Base-by-base conservation (phyloP, 1,140 invertebrate species). In the Listronotus bonariensis region DNA sequence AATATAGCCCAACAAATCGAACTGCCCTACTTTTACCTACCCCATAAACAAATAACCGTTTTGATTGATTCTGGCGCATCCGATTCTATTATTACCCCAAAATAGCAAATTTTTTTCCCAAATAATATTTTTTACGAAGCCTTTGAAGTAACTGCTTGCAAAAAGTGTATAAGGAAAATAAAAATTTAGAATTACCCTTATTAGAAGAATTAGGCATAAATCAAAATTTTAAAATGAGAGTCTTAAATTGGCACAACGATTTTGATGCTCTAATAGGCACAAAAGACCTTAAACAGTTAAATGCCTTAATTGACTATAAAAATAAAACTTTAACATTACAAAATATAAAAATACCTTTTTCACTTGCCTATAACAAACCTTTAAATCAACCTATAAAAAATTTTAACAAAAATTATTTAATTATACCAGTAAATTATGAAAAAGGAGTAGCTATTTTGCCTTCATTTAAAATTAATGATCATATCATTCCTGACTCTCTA, bases 181-280 rank as follows among this genome's bases (percentile, higher is more conserved):
- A 31, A 52, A 52, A 52, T 52, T 36, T 52, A 52, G 11, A 20
- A 9, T 3, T 52, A 15, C 18, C 18, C 2, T 11, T 52, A 10
- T 54, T 54, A 15, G 11, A 36, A 54, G 52, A 54, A 40, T 17
- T 54, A 18, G 32, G 52, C 17, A 54, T 54, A 38, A 41, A 34
- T 3, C 3, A 56, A n/a, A 8, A 41, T 14, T 11, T 56, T 11
- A 41, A 56, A 56, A 8, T 56, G 5, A 18, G 38, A 41, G 26
- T 56, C 14, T 20, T 56, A 26, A 56, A 56, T 26, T 56, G 54
- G 36, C 54, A 56, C 14, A 42, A 42, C 15, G 18, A 38, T 20
- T 55, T 55, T 55, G 52, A 55, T 26, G 52, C 38, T 11, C 12
- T 55, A 14, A 55, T 55, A 1, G 52, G 52, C 1, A 10, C 32